These are phyloP conservation scores for Cyanistes caeruleus DNA, from an alignment of 2,113 vertebrate genomes.

Conservation along the genomic window DNA sequence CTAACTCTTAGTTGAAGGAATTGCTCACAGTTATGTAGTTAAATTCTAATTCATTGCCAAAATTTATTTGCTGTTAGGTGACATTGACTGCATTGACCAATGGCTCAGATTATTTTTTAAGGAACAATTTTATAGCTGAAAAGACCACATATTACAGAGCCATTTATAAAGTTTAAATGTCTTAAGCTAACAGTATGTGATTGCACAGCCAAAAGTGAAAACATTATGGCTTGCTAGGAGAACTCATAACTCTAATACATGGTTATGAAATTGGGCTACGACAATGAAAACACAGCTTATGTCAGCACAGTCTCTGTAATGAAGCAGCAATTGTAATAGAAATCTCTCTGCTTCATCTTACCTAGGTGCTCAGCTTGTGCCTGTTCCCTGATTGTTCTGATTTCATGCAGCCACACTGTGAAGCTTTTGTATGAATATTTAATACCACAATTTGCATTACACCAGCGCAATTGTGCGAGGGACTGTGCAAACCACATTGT, in stretches of 20 bases:
- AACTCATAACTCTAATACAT: constrained; percentile 51
- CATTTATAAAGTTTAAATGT: constrained; percentile 60
- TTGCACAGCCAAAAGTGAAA: constrained; percentile 62
- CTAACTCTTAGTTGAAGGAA: constrained; percentile 16
- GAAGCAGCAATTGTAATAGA: constrained; percentile 62
- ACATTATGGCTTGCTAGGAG: constrained; percentile 59
- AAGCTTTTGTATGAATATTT: constrained; percentile 65
- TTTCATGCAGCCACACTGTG: constrained; percentile 57
- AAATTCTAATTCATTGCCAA: constrained; percentile 39
- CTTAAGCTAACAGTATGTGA: constrained; percentile 63
- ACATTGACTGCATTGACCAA: constrained; percentile 22
- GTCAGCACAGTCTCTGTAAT: constrained; percentile 69
- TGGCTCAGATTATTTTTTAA: constrained; percentile 59
- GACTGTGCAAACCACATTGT: background rate
- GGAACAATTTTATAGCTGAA: constrained; percentile 48
- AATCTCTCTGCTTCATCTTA: constrained; percentile 67
- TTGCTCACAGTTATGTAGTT: constrained; percentile 16
- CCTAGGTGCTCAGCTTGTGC: background rate
- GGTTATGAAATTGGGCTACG: constrained; percentile 56
- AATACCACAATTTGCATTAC: constrained; percentile 51
- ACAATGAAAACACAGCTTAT: constrained; percentile 66
- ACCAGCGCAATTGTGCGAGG: background rate
- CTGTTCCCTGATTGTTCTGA: constrained; percentile 52
- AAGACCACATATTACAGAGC: constrained; percentile 42
- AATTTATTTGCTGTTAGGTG: constrained; percentile 62